These are phyloP conservation scores for Caenorhabditis plicata DNA, from an alignment of 2,888 invertebrate genomes.

Conservation along the genomic window DNA sequence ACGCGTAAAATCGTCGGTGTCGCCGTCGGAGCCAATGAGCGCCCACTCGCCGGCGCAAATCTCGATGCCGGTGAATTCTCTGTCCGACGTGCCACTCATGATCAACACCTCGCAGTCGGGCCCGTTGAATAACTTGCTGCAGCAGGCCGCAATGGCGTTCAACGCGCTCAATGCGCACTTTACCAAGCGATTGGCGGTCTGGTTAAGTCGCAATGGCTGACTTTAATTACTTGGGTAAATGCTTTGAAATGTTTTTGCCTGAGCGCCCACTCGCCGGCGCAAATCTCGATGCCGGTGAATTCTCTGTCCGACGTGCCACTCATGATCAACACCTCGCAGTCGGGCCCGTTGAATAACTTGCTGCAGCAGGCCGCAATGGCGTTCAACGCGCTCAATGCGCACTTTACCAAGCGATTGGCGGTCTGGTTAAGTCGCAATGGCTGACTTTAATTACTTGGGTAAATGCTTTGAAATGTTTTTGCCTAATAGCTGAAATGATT, in stretches of 20 bases:
- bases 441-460: too few species aligned
- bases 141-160: slow-evolving; percentile 29
- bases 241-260: too few species aligned
- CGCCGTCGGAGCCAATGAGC: slow-evolving; percentile 29
- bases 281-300: slow-evolving; percentile 22
- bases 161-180: slow-evolving; percentile 7
- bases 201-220: too few species aligned
- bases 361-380: slow-evolving; percentile 34
- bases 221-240: too few species aligned
- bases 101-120: background rate
- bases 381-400: slow-evolving; percentile 7
- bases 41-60: slow-evolving; percentile 8
- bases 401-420: too few species aligned
- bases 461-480: too few species aligned
- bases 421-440: too few species aligned
- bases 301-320: slow-evolving; percentile 1
- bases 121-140: slow-evolving; percentile 11
- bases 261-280: too few species aligned
- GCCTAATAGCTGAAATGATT: too few species aligned
- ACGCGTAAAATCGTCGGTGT: slow-evolving; percentile 23
- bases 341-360: slow-evolving; percentile 5
- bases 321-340: background rate
- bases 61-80: slow-evolving; percentile 20
- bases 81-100: slow-evolving; percentile 1
- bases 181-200: too few species aligned